A percentile compares a stretch with the other conserved stretches of the same genome.
These are phyloP conservation scores for Streptopelia turtur DNA, from an alignment of 2,797 vertebrate genomes.

Conservation along the genomic window DNA sequence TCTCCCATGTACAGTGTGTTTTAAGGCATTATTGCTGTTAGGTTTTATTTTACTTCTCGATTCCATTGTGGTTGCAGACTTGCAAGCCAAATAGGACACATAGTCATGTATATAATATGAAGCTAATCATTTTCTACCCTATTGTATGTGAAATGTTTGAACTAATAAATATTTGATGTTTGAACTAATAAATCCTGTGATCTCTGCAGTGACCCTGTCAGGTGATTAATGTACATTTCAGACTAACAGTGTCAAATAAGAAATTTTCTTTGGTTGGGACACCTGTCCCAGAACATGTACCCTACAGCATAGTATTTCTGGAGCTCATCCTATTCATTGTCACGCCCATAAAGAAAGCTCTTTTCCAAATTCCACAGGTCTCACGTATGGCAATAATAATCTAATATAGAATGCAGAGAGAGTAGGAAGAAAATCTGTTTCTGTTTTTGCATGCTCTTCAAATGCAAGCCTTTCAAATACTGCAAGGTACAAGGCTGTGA, in stretches of 20 bases:
- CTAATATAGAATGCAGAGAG: conserved; percentile 41
- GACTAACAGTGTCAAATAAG: conserved; percentile 48
- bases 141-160: conserved; percentile 48
- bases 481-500: neutral
- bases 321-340: conserved; percentile 44
- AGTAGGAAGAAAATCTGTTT: conserved; percentile 57
- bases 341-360: conserved; percentile 52
- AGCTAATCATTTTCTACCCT: neutral
- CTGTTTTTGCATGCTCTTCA: conserved; percentile 64
- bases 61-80: neutral
- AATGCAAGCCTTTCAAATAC: conserved; percentile 28
- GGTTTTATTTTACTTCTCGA: neutral
- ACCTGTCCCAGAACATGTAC: conserved; percentile 48
- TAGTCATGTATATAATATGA: neutral
- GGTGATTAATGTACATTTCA: conserved; percentile 64
- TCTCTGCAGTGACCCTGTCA: conserved; percentile 21
- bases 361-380: conserved; percentile 40
- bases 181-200: conserved; percentile 48
- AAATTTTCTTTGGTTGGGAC: conserved; percentile 60
- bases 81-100: neutral
- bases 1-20: neutral
- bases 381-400: conserved; percentile 49
- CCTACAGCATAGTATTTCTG: conserved; percentile 48
- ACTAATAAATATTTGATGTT: conserved; percentile 42
- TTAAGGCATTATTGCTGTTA: neutral